phyloP scores from a whole-genome alignment of 2,888 invertebrate genomes.

The Scaptomyza tumidula region DNA sequence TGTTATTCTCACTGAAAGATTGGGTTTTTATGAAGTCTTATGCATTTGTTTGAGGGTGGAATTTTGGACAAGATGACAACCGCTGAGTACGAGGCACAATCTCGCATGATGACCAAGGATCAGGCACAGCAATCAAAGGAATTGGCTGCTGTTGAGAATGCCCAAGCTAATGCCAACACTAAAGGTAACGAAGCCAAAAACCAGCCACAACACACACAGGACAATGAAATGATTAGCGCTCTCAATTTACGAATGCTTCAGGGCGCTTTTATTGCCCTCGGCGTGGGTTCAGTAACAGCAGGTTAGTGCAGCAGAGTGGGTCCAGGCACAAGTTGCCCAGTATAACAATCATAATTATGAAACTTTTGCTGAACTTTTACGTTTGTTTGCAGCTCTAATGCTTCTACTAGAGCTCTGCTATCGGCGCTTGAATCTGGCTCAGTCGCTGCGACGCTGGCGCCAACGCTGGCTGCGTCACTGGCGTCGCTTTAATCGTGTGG shows the following conservation, averaged over 20 bases:
- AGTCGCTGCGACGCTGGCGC: conserved; percentile 48
- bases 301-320: too few species aligned
- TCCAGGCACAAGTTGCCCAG: too few species aligned
- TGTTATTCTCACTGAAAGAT: background rate
- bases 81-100: conserved; percentile 90
- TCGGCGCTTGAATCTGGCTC: conserved; percentile 56
- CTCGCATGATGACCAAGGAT: conserved; percentile 85
- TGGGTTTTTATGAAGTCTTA: conserved; percentile 85
- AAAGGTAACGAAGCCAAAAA: conserved; percentile 51
- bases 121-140: conserved; percentile 51
- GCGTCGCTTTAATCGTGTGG: conserved; percentile 47
- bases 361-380: background rate
- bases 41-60: conserved; percentile 91
- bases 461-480: conserved; percentile 54
- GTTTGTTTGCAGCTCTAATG: conserved; percentile 53
- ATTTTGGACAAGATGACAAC: conserved; percentile 91
- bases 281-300: conserved; percentile 87
- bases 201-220: conserved; percentile 45
- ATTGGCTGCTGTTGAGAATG: conserved; percentile 40
- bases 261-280: conserved; percentile 89
- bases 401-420: conserved; percentile 69
- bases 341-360: background rate
- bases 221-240: conserved; percentile 85
- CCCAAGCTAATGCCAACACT: conserved; percentile 63
- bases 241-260: conserved; percentile 89